A percentile compares a stretch with the other conserved stretches of the same genome.
Evolutionary conservation across 2,888 invertebrate species (phyloP).

Genomic region (Lobophora halterata): DNA sequence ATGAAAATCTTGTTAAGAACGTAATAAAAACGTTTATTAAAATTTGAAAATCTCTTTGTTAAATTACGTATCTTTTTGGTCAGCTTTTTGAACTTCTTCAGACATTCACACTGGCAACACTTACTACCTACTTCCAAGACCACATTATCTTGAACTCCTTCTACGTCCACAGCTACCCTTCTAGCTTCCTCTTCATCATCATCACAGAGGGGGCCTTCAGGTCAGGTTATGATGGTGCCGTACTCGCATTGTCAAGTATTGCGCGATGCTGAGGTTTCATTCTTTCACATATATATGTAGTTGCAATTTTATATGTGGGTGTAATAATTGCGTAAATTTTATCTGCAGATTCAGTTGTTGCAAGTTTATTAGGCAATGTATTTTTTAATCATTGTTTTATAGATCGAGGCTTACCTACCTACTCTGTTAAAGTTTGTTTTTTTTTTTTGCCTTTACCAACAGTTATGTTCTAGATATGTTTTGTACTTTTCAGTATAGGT

Average conservation of each 20-base stretch:
- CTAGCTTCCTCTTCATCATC: constrained; percentile 3
- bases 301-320: constrained; percentile 33
- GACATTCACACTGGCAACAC: no score
- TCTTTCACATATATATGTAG: constrained; percentile 41
- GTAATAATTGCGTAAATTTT: constrained; percentile 20
- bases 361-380: constrained; percentile 4
- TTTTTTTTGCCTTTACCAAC: no score
- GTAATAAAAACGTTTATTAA: no score
- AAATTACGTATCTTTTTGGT: no score
- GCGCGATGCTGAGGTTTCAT: constrained; percentile 63
- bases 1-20: no score
- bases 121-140: constrained; percentile 61
- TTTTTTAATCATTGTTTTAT: no score
- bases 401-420: no score
- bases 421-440: no score
- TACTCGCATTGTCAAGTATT: constrained; percentile 55
- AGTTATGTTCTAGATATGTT: no score
- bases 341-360: constrained; percentile 10
- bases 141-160: constrained; percentile 44
- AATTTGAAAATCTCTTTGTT: no score
- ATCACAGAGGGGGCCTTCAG: constrained; percentile 32
- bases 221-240: constrained; percentile 35
- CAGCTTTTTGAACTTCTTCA: no score
- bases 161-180: constrained; percentile 20
- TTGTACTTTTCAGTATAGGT: no score